phyloP scores from a whole-genome alignment of 2,797 vertebrate genomes.

The Valencia hispanica region DNA sequence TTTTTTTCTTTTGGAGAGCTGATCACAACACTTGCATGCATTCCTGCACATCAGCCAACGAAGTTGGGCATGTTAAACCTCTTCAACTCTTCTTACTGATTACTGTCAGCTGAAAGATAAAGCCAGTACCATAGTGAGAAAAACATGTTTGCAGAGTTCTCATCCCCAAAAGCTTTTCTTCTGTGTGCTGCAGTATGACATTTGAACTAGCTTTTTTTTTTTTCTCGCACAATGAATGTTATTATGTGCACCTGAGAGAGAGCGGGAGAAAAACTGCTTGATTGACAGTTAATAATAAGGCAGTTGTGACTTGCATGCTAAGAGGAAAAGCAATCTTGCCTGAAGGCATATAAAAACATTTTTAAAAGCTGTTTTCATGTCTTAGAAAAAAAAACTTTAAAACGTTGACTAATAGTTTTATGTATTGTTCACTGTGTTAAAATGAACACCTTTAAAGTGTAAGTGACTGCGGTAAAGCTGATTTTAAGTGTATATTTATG shows the following conservation, averaged over 20 bases:
- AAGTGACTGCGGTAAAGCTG: conserved; percentile 14
- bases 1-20: conserved; percentile 14
- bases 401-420: conserved; percentile 16
- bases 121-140: conserved; percentile 7
- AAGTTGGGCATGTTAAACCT: conserved; percentile 33
- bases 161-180: conserved; percentile 32
- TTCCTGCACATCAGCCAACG: conserved; percentile 34
- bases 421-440: conserved; percentile 13
- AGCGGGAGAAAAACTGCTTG: conserved; percentile 18
- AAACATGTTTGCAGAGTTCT: conserved; percentile 30
- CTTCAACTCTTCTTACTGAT: conserved; percentile 13
- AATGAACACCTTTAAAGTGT: conserved; percentile 26
- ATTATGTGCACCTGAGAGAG: conserved; percentile 55
- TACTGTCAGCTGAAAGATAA: conserved; percentile 16
- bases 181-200: conserved; percentile 50
- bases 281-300: conserved; percentile 59
- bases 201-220: conserved; percentile 40
- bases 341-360: conserved; percentile 25
- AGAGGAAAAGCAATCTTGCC: conserved; percentile 31
- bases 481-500: conserved; percentile 53
- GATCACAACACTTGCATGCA: conserved; percentile 54
- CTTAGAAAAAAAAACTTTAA: conserved; percentile 2
- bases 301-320: conserved; percentile 49
- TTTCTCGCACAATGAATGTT: conserved; percentile 59
- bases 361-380: conserved; percentile 32